A percentile compares a stretch with the other conserved stretches of the same genome.
phyloP scores from a whole-genome alignment of 30 jellyfish, hydroid and myxozoan species.

The Catostylus mosaicus region DNA sequence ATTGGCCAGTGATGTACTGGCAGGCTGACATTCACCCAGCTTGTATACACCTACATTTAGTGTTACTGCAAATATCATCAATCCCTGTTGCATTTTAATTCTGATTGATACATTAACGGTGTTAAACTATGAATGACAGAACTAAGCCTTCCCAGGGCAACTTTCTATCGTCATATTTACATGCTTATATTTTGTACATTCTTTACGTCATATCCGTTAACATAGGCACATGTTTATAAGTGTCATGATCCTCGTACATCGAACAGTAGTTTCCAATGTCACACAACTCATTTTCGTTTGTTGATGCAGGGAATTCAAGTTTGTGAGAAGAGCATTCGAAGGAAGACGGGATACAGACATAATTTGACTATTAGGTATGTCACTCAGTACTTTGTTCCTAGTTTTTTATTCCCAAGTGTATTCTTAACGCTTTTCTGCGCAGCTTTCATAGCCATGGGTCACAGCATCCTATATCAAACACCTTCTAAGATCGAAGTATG shows the following conservation, averaged over 20 bases:
- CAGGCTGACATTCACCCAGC: neutral
- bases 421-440: too few relatives aligned
- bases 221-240: neutral
- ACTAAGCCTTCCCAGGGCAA: neutral
- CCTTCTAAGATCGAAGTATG: too few relatives aligned
- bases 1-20: neutral
- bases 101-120: neutral
- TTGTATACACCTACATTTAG: neutral
- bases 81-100: neutral
- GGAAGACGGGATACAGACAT: neutral
- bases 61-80: neutral
- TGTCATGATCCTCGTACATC: neutral
- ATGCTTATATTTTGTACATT: neutral
- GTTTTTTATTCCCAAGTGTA: too few relatives aligned
- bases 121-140: neutral
- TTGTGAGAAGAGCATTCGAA: neutral
- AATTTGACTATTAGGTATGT: neutral
- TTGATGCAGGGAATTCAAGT: neutral
- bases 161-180: neutral
- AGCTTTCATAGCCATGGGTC: too few relatives aligned
- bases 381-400: neutral
- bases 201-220: neutral
- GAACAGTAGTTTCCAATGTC: neutral
- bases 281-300: neutral
- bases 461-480: too few relatives aligned